phyloP scores from a whole-genome alignment of 1,140 invertebrate species.

The Stegodyphus mimosarum region DNA sequence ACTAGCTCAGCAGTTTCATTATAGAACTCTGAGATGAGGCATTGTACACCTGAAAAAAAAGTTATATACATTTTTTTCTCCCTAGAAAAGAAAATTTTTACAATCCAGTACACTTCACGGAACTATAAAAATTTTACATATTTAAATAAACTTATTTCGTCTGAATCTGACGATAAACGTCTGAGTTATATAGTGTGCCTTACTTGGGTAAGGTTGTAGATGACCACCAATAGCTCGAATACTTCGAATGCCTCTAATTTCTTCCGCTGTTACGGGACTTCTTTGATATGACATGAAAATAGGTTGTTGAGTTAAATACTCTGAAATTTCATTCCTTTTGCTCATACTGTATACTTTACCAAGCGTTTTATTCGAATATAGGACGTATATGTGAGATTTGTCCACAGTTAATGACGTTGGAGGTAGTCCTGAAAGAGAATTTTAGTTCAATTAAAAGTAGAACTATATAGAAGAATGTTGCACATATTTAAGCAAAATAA shows the following conservation, averaged over 20 bases:
- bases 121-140: background rate
- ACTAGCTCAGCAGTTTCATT: slow-evolving; percentile 67
- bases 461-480: no score
- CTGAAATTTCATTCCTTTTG: slow-evolving; percentile 61
- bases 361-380: slow-evolving; percentile 69
- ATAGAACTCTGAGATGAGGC: slow-evolving; percentile 75
- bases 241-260: slow-evolving; percentile 66
- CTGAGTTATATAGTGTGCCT: background rate
- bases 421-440: slow-evolving; percentile 65
- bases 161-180: background rate
- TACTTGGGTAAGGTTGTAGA: slow-evolving; percentile 80
- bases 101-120: no score
- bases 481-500: no score
- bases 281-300: background rate
- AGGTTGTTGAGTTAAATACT: background rate
- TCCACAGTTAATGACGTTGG: slow-evolving; percentile 69
- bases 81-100: no score
- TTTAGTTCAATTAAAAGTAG: no score
- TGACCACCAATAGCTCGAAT: slow-evolving; percentile 78
- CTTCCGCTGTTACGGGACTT: slow-evolving; percentile 65
- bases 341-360: slow-evolving; percentile 75
- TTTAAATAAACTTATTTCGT: slow-evolving; percentile 3
- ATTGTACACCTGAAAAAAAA: slow-evolving; percentile 71
- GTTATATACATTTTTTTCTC: background rate
- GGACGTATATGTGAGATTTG: slow-evolving; percentile 68